These are phyloP conservation scores for Cheilinus undulatus DNA, from an alignment of 2,113 vertebrate species.

Conservation along the genomic window DNA sequence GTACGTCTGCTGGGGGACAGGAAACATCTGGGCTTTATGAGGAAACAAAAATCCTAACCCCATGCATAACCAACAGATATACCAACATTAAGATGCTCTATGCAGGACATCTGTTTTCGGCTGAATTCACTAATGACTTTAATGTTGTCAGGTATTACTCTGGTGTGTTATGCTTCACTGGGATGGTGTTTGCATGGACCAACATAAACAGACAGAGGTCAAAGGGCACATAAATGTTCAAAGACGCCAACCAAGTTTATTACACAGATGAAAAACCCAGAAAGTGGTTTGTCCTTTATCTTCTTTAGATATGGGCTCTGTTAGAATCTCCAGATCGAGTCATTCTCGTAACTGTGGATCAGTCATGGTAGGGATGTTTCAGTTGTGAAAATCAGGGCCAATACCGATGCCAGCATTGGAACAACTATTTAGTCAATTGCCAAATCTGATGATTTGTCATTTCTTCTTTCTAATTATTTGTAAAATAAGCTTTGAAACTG, in stretches of 20 bases:
- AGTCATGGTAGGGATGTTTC: too few species aligned
- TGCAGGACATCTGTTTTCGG: conserved; percentile 48
- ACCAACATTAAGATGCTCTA: conserved; percentile 49
- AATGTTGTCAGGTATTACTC: conserved; percentile 8
- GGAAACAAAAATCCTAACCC: conserved; percentile 51
- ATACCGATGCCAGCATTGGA: too few species aligned
- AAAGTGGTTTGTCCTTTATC: neutral
- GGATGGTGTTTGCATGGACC: neutral
- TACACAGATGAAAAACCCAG: neutral
- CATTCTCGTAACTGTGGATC: too few species aligned
- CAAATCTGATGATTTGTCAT: too few species aligned
- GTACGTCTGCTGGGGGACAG: conserved; percentile 45
- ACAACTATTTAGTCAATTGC: too few species aligned
- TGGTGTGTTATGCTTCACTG: conserved; percentile 2
- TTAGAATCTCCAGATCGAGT: neutral
- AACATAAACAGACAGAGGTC: conserved; percentile 8
- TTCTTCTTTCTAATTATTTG: too few species aligned
- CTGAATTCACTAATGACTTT: conserved; percentile 52
- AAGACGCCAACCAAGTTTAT: neutral
- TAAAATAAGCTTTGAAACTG: too few species aligned
- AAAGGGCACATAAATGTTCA: conserved; percentile 3
- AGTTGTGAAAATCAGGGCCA: too few species aligned
- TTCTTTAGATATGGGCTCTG: neutral
- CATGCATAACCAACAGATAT: conserved; percentile 29
- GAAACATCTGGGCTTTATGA: conserved; percentile 55